phyloP scores from a whole-genome alignment of 2,113 vertebrate species.

The Polypterus senegalus region DNA sequence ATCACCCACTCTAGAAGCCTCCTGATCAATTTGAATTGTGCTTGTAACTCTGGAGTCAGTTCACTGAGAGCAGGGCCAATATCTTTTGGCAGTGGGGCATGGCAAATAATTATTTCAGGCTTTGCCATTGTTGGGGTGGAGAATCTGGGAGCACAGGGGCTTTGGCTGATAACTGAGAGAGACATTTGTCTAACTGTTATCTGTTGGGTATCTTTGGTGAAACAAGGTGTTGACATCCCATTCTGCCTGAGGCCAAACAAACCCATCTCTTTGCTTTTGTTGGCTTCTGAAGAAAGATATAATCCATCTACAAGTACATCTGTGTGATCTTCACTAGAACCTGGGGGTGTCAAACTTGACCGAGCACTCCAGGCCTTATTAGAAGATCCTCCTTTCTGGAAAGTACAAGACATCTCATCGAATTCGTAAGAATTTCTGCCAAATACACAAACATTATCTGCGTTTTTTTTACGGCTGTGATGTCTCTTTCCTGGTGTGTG shows the following conservation, averaged over 20 bases:
- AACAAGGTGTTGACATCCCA: slow-evolving; percentile 22
- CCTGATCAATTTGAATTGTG: slow-evolving; percentile 42
- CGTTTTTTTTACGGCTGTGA: slow-evolving; percentile 33
- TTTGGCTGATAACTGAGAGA: slow-evolving; percentile 4
- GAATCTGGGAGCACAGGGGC: slow-evolving; percentile 3
- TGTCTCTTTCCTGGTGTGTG: slow-evolving; percentile 69
- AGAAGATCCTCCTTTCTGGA: neutral
- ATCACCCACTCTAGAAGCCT: slow-evolving; percentile 87
- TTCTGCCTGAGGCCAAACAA: slow-evolving; percentile 64
- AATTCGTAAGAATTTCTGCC: too few relatives aligned
- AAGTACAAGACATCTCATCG: too few relatives aligned
- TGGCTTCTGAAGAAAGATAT: slow-evolving; percentile 19
- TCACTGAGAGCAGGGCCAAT: slow-evolving; percentile 43
- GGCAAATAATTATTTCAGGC: slow-evolving; percentile 15
- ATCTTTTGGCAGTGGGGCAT: slow-evolving; percentile 17
- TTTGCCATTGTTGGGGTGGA: slow-evolving; percentile 13
- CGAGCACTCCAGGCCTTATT: slow-evolving; percentile 20
- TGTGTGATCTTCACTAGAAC: neutral
- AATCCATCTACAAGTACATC: neutral
- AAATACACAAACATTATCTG: too few relatives aligned
- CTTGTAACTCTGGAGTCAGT: slow-evolving; percentile 39
- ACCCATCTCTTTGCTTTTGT: slow-evolving; percentile 30
- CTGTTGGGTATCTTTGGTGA: too few relatives aligned
- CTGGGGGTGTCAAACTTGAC: slow-evolving; percentile 19
- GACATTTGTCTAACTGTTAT: too few relatives aligned